These are phyloP conservation scores for Drosophila mercatorum DNA, from an alignment of 2,888 invertebrate genomes.

Conservation along the genomic window DNA sequence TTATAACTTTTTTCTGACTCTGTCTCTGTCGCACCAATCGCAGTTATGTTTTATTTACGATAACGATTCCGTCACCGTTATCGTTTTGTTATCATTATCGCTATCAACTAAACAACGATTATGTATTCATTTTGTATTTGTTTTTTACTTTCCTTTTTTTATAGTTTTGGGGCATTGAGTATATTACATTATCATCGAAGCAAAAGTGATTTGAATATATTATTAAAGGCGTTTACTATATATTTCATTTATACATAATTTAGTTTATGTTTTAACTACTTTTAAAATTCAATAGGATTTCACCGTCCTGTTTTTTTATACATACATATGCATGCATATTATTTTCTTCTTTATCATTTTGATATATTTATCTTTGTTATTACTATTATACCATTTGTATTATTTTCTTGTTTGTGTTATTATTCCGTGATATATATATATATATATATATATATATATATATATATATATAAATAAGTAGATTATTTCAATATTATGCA, in stretches of 20 bases:
- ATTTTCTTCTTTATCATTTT: constrained; percentile 32
- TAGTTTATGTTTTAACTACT: constrained; percentile 65
- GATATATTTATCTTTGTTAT: constrained; percentile 17
- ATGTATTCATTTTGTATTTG: constrained; percentile 30
- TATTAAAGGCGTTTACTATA: constrained; percentile 76
- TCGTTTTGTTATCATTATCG: constrained; percentile 39
- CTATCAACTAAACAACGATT: constrained; percentile 74
- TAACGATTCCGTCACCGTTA: constrained; percentile 19
- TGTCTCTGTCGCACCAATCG: constrained; percentile 76
- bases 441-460: constrained; percentile 25
- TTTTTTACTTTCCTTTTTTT: constrained; percentile 22
- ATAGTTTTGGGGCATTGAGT: constrained; percentile 60
- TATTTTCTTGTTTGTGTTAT: constrained; percentile 40
- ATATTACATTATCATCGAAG: constrained; percentile 77
- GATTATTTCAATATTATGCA: constrained; percentile 48
- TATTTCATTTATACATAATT: constrained; percentile 70
- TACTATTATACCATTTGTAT: constrained; percentile 42
- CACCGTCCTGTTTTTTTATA: constrained; percentile 71
- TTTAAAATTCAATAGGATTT: constrained; percentile 76
- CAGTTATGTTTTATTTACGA: constrained; percentile 44
- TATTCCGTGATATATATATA: constrained; percentile 13
- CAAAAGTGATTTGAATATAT: constrained; percentile 74
- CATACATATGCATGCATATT: constrained; percentile 15
- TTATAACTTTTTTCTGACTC: constrained; percentile 38
- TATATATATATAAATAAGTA: constrained; percentile 29